These are phyloP conservation scores for Phacellophora camtschatica DNA, from an alignment of 30 jellyfish, hydroid and myxozoan species.

Conservation along the genomic window DNA sequence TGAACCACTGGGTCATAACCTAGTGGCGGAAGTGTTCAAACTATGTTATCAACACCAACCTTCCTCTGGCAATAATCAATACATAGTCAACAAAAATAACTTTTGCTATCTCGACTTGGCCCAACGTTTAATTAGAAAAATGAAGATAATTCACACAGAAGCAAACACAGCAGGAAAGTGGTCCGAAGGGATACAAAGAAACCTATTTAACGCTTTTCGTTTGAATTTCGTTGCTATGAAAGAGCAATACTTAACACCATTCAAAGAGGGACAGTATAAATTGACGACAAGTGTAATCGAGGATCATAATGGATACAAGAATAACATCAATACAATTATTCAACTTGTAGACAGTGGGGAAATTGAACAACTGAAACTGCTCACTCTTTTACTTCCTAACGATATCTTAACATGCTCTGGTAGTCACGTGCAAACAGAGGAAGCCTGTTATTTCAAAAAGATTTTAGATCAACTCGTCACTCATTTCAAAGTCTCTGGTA, in stretches of 20 bases:
- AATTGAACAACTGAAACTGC: not conserved
- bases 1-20: not conserved
- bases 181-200: not conserved
- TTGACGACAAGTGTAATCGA: not conserved
- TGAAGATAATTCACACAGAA: not conserved
- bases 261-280: not conserved
- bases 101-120: not conserved
- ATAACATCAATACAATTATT: not conserved
- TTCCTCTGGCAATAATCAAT: not conserved
- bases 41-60: constrained; percentile 1
- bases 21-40: not conserved
- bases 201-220: not conserved
- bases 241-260: not conserved
- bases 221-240: not conserved
- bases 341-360: not conserved
- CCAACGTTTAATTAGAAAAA: not conserved
- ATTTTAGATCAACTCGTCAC: constrained; percentile 9
- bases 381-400: not conserved
- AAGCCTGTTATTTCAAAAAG: constrained; percentile 9
- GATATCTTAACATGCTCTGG: not conserved
- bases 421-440: not conserved
- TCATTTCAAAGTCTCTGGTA: constrained; percentile 4
- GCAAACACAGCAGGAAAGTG: not conserved
- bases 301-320: not conserved
- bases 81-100: not conserved